Evolutionary conservation across 2,797 vertebrate species (phyloP).

Genomic region (Sternarchorhynchus goeldii): DNA sequence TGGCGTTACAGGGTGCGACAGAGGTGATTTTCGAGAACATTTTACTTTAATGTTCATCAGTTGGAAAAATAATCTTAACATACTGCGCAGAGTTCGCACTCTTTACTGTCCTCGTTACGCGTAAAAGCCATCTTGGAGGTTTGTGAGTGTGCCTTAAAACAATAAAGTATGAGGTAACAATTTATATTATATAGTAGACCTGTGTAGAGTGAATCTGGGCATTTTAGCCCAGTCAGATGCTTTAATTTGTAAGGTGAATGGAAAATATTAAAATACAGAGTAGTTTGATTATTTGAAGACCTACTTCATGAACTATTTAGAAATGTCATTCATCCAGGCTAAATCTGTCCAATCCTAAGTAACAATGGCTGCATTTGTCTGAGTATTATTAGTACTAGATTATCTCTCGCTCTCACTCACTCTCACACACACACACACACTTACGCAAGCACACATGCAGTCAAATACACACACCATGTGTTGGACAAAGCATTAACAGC

Average conservation of each 20-base stretch:
- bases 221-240: not conserved
- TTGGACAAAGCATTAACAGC: slow-evolving; percentile 62
- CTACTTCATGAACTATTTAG: slow-evolving; percentile 1
- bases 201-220: not conserved
- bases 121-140: no score
- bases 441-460: not conserved
- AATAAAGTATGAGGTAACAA: not conserved
- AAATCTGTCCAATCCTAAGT: not conserved
- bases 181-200: not conserved
- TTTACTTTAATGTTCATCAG: no score
- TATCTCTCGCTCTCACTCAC: not conserved
- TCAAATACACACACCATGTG: slow-evolving; percentile 49
- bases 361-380: slow-evolving; percentile 36
- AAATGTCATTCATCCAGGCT: no score
- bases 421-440: slow-evolving; percentile 34
- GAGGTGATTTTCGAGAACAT: no score
- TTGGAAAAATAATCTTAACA: no score
- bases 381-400: slow-evolving; percentile 67
- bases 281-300: no score
- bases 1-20: no score
- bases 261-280: no score
- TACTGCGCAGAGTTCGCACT: no score
- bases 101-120: no score
- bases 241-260: not conserved
- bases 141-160: no score